Conservation (phyloP, 2,888 invertebrate species). For the Trissolcus brochymenae region DNA sequence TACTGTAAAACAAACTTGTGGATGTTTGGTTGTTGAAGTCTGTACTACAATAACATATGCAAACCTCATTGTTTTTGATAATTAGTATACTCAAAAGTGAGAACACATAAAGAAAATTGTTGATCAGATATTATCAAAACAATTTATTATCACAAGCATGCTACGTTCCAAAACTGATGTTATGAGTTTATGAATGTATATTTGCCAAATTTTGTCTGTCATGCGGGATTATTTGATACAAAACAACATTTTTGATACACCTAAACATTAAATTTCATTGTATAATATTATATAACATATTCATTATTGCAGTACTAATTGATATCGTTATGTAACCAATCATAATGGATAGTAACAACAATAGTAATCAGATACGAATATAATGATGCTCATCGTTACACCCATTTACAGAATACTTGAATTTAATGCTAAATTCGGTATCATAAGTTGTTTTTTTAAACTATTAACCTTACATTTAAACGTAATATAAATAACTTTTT, state of each 20-base stretch:
- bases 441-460: no score
- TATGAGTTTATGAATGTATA: background rate
- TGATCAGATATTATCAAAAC: slow-evolving; percentile 16
- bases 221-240: slow-evolving; percentile 11
- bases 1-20: no score
- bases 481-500: no score
- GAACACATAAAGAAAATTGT: slow-evolving; percentile 7
- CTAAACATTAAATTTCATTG: slow-evolving; percentile 9
- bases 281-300: slow-evolving; percentile 14
- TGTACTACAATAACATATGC: no score
- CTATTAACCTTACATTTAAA: no score
- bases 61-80: background rate
- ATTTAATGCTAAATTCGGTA: background rate
- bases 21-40: no score
- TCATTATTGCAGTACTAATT: slow-evolving; percentile 26
- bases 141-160: slow-evolving; percentile 13
- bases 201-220: slow-evolving; percentile 17
- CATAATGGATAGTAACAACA: slow-evolving; percentile 11
- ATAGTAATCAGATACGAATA: slow-evolving; percentile 24
- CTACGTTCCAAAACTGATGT: slow-evolving; percentile 13
- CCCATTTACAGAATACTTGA: slow-evolving; percentile 2
- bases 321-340: slow-evolving; percentile 25
- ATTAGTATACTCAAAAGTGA: slow-evolving; percentile 1
- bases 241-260: background rate
- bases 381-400: slow-evolving; percentile 15